Conservation (phyloP, 2,113 vertebrate species). For the Oncorhynchus gorbuscha region DNA sequence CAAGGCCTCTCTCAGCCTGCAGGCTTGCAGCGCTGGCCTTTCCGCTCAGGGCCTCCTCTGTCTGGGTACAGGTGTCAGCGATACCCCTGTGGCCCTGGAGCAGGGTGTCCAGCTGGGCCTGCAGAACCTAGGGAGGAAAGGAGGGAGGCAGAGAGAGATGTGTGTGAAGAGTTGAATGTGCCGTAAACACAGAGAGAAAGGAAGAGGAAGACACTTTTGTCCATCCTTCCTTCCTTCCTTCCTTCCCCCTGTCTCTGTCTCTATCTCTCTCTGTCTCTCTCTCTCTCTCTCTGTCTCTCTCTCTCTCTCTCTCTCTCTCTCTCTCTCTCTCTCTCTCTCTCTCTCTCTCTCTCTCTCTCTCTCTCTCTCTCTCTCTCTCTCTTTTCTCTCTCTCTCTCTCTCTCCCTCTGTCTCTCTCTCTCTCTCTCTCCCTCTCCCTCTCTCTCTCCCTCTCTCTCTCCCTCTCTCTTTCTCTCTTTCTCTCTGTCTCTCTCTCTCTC, state of each 20-base stretch:
- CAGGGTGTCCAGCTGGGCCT: slow-evolving; percentile 87
- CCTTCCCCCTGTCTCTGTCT: no score
- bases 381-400: fast-evolving
- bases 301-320: no score
- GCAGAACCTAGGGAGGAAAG: slow-evolving; percentile 80
- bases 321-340: no score
- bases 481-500: not conserved
- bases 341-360: no score
- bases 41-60: slow-evolving; percentile 83
- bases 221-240: no score
- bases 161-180: no score
- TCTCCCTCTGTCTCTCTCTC: not conserved
- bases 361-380: no score
- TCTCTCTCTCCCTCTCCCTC: not conserved
- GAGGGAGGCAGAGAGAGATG: not conserved
- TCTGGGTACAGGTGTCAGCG: slow-evolving; percentile 80
- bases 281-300: no score
- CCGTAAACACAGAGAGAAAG: not conserved
- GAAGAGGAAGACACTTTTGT: not conserved
- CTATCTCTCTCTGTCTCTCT: no score
- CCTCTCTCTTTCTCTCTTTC: not conserved
- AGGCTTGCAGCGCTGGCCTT: slow-evolving; percentile 84
- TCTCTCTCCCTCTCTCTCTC: not conserved
- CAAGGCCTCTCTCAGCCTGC: slow-evolving; percentile 84
- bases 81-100: slow-evolving; percentile 86